Evolutionary conservation across 2,888 invertebrate genomes (phyloP).

Genomic region (Antitype chi): DNA sequence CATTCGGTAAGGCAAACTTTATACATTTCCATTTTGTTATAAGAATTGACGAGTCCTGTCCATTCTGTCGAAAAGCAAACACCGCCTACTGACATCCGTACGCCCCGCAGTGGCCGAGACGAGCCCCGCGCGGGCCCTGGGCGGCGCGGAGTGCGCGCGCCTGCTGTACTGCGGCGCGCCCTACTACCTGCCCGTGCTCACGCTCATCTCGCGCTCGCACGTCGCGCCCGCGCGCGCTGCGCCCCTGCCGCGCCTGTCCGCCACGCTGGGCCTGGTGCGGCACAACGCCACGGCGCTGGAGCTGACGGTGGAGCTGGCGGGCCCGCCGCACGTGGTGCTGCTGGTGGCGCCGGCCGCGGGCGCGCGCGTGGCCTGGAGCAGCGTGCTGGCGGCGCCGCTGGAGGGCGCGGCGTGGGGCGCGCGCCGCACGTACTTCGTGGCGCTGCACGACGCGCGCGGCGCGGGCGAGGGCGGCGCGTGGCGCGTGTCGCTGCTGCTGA

Average conservation of each 20-base stretch:
- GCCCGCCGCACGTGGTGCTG: slow-evolving; percentile 77
- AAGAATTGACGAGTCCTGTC: neutral
- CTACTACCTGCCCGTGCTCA: slow-evolving; percentile 94
- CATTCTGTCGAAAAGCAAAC: neutral
- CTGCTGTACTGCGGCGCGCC: slow-evolving; percentile 95
- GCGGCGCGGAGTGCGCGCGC: slow-evolving; percentile 91
- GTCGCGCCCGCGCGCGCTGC: slow-evolving; percentile 9
- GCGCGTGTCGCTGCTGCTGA: slow-evolving; percentile 38
- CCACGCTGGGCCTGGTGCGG: slow-evolving; percentile 73
- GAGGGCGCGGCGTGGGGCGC: slow-evolving; percentile 85
- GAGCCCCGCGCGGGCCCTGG: slow-evolving; percentile 87
- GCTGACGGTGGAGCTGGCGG: neutral
- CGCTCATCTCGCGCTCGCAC: slow-evolving; percentile 80
- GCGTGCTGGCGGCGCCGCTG: slow-evolving; percentile 89
- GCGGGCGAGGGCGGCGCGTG: slow-evolving; percentile 12
- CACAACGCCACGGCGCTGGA: slow-evolving; percentile 40
- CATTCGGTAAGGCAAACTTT: too few relatives aligned
- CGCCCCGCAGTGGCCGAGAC: slow-evolving; percentile 14
- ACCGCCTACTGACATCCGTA: neutral
- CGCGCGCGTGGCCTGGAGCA: slow-evolving; percentile 85
- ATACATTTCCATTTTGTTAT: too few relatives aligned
- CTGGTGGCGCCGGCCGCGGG: slow-evolving; percentile 80
- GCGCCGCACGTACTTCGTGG: slow-evolving; percentile 80
- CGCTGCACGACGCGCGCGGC: slow-evolving; percentile 67
- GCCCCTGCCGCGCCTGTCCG: slow-evolving; percentile 6